These are phyloP conservation scores for Druon quercuslanigerum DNA, from an alignment of 1,140 invertebrate genomes.

Conservation along the genomic window DNA sequence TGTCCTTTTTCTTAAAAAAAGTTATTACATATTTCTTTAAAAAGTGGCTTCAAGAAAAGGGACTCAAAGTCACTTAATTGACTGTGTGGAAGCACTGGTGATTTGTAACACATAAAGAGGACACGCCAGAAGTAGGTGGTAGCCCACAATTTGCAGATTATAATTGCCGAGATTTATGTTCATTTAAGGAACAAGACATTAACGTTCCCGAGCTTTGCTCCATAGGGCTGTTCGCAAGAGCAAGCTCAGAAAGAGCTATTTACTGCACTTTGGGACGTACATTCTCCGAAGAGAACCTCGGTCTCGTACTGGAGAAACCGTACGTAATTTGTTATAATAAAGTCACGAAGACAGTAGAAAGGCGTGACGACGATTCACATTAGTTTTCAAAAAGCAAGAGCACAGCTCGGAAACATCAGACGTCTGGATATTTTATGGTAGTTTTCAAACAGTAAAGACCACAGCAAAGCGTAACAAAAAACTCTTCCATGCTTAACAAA, in stretches of 20 bases:
- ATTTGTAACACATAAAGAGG: too few relatives aligned
- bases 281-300: slow-evolving; percentile 29
- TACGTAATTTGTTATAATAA: slow-evolving; percentile 32
- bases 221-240: slow-evolving; percentile 29
- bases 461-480: too few relatives aligned
- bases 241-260: slow-evolving; percentile 29
- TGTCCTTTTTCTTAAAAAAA: too few relatives aligned
- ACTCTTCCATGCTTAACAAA: too few relatives aligned
- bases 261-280: slow-evolving; percentile 31
- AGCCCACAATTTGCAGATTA: slow-evolving; percentile 5
- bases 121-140: neutral
- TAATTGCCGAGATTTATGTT: slow-evolving; percentile 30
- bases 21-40: too few relatives aligned
- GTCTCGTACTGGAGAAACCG: slow-evolving; percentile 9
- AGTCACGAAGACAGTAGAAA: slow-evolving; percentile 28
- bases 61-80: too few relatives aligned
- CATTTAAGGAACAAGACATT: slow-evolving; percentile 31
- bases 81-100: too few relatives aligned
- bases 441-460: neutral
- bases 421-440: slow-evolving; percentile 11
- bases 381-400: slow-evolving; percentile 29
- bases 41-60: too few relatives aligned
- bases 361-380: slow-evolving; percentile 31
- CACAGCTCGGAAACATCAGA: slow-evolving; percentile 27
- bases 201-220: slow-evolving; percentile 30